A percentile compares a stretch with the other conserved stretches of the same genome.
phyloP scores from a whole-genome alignment of 2,888 invertebrate species.

The Trichopoda pennipes region DNA sequence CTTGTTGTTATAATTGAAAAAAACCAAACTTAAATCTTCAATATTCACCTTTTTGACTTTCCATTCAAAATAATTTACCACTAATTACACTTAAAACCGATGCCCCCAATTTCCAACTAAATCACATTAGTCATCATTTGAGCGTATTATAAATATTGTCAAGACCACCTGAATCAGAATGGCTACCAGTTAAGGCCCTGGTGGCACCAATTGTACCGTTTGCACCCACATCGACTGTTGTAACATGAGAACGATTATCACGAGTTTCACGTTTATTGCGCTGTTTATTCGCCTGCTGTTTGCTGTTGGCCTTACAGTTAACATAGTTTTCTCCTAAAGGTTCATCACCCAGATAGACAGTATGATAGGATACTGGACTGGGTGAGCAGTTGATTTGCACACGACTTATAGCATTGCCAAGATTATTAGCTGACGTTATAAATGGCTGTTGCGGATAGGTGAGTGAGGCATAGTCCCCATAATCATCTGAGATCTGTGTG shows the following conservation, averaged over 20 bases:
- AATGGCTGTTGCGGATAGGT: constrained; percentile 71
- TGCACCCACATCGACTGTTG: constrained; percentile 74
- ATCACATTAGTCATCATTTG: constrained; percentile 81
- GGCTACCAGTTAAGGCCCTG: constrained; percentile 57
- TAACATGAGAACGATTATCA: constrained; percentile 72
- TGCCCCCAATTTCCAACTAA: constrained; percentile 78
- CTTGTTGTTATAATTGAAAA: background rate
- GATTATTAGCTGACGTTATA: constrained; percentile 55
- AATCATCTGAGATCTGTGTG: constrained; percentile 73
- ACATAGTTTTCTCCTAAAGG: constrained; percentile 74
- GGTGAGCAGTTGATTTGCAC: constrained; percentile 78
- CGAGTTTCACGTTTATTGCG: constrained; percentile 49
- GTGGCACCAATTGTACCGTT: constrained; percentile 61
- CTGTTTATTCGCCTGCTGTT: constrained; percentile 16
- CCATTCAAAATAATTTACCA: constrained; percentile 72
- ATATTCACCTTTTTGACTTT: background rate
- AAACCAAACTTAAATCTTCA: background rate
- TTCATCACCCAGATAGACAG: constrained; percentile 77
- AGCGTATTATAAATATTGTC: constrained; percentile 81
- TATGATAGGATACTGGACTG: constrained; percentile 78
- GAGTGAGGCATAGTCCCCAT: constrained; percentile 76
- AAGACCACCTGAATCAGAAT: constrained; percentile 65
- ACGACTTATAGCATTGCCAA: constrained; percentile 77
- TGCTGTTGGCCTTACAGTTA: constrained; percentile 34
- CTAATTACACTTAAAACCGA: constrained; percentile 72